Evolutionary conservation across 2,888 invertebrate species (phyloP).

Genomic region (Danaus chrysippus): DNA sequence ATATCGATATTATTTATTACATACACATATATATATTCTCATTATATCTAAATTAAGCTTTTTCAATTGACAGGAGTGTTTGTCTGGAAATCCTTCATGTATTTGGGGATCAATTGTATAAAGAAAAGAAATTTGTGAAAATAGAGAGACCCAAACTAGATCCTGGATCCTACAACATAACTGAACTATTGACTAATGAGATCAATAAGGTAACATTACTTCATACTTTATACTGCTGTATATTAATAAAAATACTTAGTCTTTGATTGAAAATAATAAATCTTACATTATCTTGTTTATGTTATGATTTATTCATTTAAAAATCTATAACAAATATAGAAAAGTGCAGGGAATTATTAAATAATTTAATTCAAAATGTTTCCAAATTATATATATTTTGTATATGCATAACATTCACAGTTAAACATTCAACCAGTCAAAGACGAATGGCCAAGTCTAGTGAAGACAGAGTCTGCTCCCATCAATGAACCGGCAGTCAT

Average conservation of each 20-base stretch:
- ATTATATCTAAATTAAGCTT: not conserved
- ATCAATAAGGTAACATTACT: slow-evolving; percentile 30
- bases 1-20: no score
- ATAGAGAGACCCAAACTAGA: slow-evolving; percentile 81
- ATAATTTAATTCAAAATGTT: not conserved
- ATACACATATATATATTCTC: not conserved
- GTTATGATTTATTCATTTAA: no score
- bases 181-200: slow-evolving; percentile 29
- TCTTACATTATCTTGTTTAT: no score
- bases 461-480: slow-evolving; percentile 32
- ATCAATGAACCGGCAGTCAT: slow-evolving; percentile 46
- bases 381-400: slow-evolving; percentile 2
- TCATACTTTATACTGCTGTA: not conserved
- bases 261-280: no score
- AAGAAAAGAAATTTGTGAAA: slow-evolving; percentile 80
- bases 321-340: no score
- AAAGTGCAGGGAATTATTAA: not conserved
- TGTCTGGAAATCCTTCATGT: slow-evolving; percentile 89
- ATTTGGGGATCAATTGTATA: slow-evolving; percentile 88
- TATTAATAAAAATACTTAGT: no score
- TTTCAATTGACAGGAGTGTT: slow-evolving; percentile 62
- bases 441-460: slow-evolving; percentile 65
- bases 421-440: slow-evolving; percentile 43
- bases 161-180: slow-evolving; percentile 40
- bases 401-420: slow-evolving; percentile 36